Conservation (phyloP, 2,888 invertebrate genomes). For the Erpobdella octoculata region DNA sequence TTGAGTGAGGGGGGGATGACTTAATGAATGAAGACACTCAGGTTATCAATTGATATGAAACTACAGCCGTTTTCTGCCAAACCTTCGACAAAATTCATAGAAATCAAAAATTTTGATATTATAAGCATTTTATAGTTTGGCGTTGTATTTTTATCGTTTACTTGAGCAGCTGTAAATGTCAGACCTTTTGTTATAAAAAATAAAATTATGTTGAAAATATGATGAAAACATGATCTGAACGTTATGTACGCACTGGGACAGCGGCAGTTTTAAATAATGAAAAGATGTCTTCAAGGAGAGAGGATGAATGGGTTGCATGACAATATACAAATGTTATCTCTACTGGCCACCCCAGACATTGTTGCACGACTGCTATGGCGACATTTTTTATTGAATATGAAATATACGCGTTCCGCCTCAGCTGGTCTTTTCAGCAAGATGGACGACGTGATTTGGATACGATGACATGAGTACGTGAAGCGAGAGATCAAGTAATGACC, state of each 20-base stretch:
- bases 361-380: constrained; percentile 1
- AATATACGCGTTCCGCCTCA: constrained; percentile 16
- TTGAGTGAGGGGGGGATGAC: background rate
- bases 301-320: background rate
- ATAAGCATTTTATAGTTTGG: background rate
- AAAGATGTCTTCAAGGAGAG: background rate
- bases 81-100: too few species aligned
- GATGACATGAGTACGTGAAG: background rate
- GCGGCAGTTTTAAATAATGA: background rate
- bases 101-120: too few species aligned
- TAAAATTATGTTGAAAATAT: background rate
- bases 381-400: constrained; percentile 14
- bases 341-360: background rate
- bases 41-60: background rate
- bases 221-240: background rate
- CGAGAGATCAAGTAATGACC: constrained; percentile 10
- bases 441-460: constrained; percentile 18
- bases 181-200: background rate
- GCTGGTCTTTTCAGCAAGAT: constrained; percentile 11
- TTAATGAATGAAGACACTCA: constrained; percentile 13
- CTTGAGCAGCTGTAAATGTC: too few species aligned
- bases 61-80: too few species aligned
- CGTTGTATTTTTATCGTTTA: background rate
- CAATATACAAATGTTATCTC: constrained; percentile 16
- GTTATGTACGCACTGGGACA: background rate